Base-by-base conservation (phyloP, 2,888 invertebrate species). In the Tetragnatha montana region DNA sequence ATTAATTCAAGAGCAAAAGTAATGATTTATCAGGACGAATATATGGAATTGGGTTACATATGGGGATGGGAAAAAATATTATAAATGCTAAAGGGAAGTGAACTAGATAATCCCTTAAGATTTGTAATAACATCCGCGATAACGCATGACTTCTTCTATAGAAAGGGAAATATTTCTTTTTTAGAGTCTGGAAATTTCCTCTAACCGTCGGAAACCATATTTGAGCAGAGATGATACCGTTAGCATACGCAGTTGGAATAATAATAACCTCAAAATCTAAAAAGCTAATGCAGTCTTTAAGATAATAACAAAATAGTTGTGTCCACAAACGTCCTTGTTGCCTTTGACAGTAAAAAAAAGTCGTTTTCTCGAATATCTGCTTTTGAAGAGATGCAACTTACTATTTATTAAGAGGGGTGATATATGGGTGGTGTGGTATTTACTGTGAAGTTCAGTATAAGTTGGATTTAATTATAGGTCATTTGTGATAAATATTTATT, bases 141-240 rank as follows among this genome's bases (percentile, higher is more conserved):
- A 60, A 60, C 60, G 6, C 17, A 60, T 60, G 60, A 10, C 12
- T 60, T 76, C n/a, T 12, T 19, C 35, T n/a, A 74, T 74, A 35
- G 50, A 76, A 47, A 76, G 50, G 76, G 76, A 76, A 19, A 76
- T 76, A 76, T 76, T 49, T 12, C 49, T 4, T 60, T 60, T 47
- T 50, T 76, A 17, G 4, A 60, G 8, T 60, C 60, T 60, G 60
- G 12, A 17, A 60, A 60, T 60, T 60, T 60, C 60, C 35, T 49
- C 75, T 12, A 50, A n/a, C 47, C 21, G n/a, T 12, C 14, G 35
- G 74, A 74, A 74, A 21, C 14, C 74, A 35, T 22, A 35, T 35
- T 14, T 60, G 10, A 76, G 76, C 50, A 19, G n/a, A 35, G 50
- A 50, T 50, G 50, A 50, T 76, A 76, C 49, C 47, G 3, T 19